Conservation (phyloP, 2,113 vertebrate genomes). For the Oriolus oriolus region DNA sequence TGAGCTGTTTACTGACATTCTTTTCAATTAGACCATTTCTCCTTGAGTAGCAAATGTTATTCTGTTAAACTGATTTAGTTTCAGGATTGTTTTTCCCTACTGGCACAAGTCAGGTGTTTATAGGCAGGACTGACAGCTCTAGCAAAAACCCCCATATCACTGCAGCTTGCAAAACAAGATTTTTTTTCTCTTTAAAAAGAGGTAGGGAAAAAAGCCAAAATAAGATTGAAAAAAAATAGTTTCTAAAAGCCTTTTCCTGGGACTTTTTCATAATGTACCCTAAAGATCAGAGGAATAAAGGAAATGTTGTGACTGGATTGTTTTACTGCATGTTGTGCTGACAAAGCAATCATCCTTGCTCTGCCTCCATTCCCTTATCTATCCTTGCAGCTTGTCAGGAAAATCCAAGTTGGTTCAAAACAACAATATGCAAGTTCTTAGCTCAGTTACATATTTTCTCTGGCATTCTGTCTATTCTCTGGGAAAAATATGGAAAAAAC, state of each 20-base stretch:
- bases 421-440: neutral
- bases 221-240: neutral
- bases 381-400: neutral
- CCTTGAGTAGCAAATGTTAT: neutral
- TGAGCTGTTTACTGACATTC: neutral
- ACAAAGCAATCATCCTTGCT: neutral
- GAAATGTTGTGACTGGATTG: neutral
- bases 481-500: neutral
- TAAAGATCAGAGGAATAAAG: neutral
- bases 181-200: neutral
- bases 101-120: neutral
- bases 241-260: neutral
- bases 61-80: neutral
- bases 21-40: conserved; percentile 20
- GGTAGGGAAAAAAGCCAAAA: neutral
- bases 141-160: neutral
- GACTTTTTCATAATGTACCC: neutral
- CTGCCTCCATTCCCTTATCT: neutral
- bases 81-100: neutral
- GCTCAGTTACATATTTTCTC: neutral
- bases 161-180: neutral
- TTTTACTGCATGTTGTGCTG: neutral
- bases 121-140: neutral
- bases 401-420: neutral
- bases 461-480: neutral